Base-by-base conservation (phyloP, 1,140 invertebrate species). In the Neuroterus valhalla region DNA sequence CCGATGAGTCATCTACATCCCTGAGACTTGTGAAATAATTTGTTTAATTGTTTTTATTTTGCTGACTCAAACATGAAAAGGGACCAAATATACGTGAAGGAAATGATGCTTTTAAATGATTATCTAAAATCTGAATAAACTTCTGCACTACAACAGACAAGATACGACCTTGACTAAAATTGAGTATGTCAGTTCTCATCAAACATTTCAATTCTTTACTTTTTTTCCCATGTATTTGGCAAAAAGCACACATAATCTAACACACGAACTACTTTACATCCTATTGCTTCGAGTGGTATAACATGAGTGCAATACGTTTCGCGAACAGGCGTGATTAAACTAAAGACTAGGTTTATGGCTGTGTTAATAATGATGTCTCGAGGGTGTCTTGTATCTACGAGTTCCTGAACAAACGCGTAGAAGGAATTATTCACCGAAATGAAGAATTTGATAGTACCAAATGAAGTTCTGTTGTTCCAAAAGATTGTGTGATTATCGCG, bases 201-300 rank as follows among this genome's bases (percentile, higher is more conserved):
- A n/a, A n/a, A n/a, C n/a, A n/a, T n/a, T n/a, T n/a, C n/a, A n/a
- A n/a, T n/a, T n/a, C n/a, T n/a, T n/a, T 44, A 42, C 3, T 68
- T 68, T 42, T 42, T 68, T 43, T 68, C 38, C 42, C 42, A 19
- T 43, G 45, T 11, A 68, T 68, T 68, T 17, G 67, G 67, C 14
- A 68, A 68, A 3, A n/a, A n/a, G 23, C 67, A 68, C 5, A 45
- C 67, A 23, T 68, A 68, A 43, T n/a, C 44, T 2, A 19, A 2
- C 3, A 68, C 17, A 19, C 67, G 31, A 5, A 68, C 10, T 45
- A 68, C 42, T 23, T 68, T 68, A 15, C 38, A 21, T 43, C 44
- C 67, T 19, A 68, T 68, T 68, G 42, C 6, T 17, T 68, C 42
- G 1, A 68, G 31, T 15, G 17, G 67, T 5, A 68, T 1, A n/a